Evolutionary conservation across 2,797 vertebrate species (phyloP).

Genomic region (Staurois parvus): DNA sequence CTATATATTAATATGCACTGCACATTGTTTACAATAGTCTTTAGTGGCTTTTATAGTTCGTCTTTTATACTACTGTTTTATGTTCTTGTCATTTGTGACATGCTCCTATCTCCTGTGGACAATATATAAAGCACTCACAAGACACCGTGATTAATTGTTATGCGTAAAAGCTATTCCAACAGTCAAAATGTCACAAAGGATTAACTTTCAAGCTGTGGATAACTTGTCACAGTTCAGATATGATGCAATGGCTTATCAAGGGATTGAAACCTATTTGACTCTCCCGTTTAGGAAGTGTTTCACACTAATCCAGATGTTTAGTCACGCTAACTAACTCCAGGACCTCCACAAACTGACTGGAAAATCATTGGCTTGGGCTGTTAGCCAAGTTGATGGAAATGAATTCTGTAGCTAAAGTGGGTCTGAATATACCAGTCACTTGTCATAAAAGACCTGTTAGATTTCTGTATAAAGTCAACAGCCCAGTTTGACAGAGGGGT

Average conservation of each 20-base stretch:
- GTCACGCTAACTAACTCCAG: conserved; percentile 44
- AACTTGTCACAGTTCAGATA: conserved; percentile 46
- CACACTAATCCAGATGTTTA: conserved; percentile 50
- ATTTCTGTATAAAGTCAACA: not conserved
- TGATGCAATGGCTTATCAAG: conserved; percentile 38
- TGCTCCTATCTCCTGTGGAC: conserved; percentile 1
- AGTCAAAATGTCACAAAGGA: conserved; percentile 30
- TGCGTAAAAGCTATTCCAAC: not conserved
- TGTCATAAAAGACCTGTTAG: not conserved
- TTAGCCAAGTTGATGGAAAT: conserved; percentile 36
- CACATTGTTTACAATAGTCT: not conserved
- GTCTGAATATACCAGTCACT: conserved; percentile 26
- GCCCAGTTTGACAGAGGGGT: not conserved
- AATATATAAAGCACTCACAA: conserved; percentile 6
- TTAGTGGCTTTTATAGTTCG: not conserved
- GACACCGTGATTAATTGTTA: conserved; percentile 10
- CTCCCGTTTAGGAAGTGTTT: conserved; percentile 32
- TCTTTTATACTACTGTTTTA: not conserved
- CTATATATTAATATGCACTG: not conserved
- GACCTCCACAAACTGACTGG: conserved; percentile 20
- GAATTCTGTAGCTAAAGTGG: conserved; percentile 1
- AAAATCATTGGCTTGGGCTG: conserved; percentile 10
- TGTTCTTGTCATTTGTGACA: not conserved
- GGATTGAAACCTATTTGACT: conserved; percentile 46
- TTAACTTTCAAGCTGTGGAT: conserved; percentile 19